Percentiles rank a stretch among this genome's conserved stretches.
phyloP scores from a whole-genome alignment of 2,113 vertebrate species.

The Cyprichromis sp. region DNA sequence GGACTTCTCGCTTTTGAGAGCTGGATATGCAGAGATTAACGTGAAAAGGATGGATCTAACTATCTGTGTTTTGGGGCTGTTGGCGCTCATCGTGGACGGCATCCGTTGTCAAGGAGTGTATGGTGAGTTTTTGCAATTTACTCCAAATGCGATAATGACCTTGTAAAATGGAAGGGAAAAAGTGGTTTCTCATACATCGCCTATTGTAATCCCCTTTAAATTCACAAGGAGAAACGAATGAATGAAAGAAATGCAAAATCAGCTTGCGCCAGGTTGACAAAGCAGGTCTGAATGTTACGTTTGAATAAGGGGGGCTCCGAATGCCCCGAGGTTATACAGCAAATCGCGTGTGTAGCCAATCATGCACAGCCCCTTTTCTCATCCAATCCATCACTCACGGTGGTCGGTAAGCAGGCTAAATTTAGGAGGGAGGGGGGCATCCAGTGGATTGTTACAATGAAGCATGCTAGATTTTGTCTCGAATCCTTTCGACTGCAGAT shows the following conservation, averaged over 20 bases:
- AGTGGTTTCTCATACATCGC: background rate
- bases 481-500: background rate
- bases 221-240: background rate
- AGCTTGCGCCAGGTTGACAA: background rate
- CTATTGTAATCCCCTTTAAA: background rate
- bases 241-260: background rate
- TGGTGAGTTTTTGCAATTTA: constrained; percentile 71
- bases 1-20: constrained; percentile 63
- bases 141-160: constrained; percentile 61
- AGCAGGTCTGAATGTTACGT: constrained; percentile 12
- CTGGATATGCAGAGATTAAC: constrained; percentile 87
- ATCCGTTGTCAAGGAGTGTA: constrained; percentile 87
- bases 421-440: background rate
- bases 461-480: background rate
- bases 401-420: constrained; percentile 12
- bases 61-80: constrained; percentile 80
- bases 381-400: constrained; percentile 40
- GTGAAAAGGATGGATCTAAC: constrained; percentile 86
- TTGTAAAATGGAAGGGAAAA: constrained; percentile 49
- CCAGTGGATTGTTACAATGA: background rate
- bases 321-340: constrained; percentile 37
- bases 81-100: constrained; percentile 80
- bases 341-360: constrained; percentile 31
- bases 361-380: constrained; percentile 29
- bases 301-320: constrained; percentile 7